These are phyloP conservation scores for Neuroterus valhalla DNA, from an alignment of 1,140 invertebrate species.

Conservation along the genomic window DNA sequence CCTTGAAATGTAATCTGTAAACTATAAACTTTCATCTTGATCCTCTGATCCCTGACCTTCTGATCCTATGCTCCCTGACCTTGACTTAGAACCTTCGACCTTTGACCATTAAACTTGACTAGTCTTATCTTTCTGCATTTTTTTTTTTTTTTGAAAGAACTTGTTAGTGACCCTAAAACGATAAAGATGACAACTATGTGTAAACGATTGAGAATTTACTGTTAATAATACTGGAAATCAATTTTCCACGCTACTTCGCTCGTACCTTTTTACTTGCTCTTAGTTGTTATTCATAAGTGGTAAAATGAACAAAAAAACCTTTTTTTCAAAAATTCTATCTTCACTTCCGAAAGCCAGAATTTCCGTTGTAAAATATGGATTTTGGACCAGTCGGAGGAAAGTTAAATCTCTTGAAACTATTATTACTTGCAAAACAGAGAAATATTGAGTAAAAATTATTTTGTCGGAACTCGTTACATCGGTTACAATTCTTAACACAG, in stretches of 20 bases:
- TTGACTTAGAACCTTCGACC: too few species aligned
- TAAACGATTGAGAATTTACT: background rate
- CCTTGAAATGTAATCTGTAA: too few species aligned
- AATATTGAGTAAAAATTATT: too few species aligned
- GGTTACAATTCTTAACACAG: background rate
- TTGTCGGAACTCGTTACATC: background rate
- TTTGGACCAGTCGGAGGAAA: background rate
- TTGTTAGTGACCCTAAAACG: background rate
- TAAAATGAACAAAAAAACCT: constrained; percentile 1
- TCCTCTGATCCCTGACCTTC: too few species aligned
- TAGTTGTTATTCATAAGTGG: constrained; percentile 37
- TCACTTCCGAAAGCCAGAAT: background rate
- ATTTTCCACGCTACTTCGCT: constrained; percentile 49
- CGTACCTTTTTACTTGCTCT: constrained; percentile 42
- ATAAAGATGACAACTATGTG: background rate
- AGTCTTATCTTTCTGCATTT: too few species aligned
- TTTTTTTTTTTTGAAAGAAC: too few species aligned
- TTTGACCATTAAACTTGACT: too few species aligned
- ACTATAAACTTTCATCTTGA: too few species aligned
- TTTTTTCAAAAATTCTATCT: background rate
- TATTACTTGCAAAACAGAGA: too few species aligned
- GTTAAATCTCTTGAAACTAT: too few species aligned
- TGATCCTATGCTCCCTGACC: too few species aligned
- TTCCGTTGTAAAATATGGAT: background rate
- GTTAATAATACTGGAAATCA: constrained; percentile 20